phyloP scores from a whole-genome alignment of 2,888 invertebrate species.

The Brenthis hecate region DNA sequence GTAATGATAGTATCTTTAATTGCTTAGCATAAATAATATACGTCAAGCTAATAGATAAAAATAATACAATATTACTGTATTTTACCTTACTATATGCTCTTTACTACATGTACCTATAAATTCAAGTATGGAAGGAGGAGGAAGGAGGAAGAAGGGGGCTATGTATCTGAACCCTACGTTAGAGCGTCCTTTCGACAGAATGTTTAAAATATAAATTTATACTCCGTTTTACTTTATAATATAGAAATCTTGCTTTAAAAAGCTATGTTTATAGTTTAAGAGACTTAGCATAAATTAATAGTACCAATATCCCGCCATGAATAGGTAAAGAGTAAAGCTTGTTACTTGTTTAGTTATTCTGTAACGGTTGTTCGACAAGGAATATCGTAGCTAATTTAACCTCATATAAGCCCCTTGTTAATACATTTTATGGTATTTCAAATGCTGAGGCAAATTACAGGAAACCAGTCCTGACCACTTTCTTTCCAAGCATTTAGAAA shows the following conservation, averaged over 20 bases:
- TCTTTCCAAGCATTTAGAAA: constrained; percentile 32
- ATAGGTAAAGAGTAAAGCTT: neutral
- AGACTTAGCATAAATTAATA: constrained; percentile 4
- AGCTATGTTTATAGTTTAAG: constrained; percentile 2
- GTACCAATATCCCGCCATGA: constrained; percentile 12
- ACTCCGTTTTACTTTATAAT: too few relatives aligned
- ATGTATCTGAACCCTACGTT: too few relatives aligned
- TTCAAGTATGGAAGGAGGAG: too few relatives aligned
- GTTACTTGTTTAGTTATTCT: neutral
- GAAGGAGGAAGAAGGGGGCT: too few relatives aligned
- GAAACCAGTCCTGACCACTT: constrained; percentile 30
- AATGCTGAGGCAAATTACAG: constrained; percentile 30
- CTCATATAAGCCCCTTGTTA: constrained; percentile 5
- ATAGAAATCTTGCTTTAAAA: neutral
- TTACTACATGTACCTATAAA: too few relatives aligned
- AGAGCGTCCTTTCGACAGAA: too few relatives aligned
- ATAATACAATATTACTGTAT: too few relatives aligned
- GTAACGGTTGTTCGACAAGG: constrained; percentile 10
- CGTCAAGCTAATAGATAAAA: too few relatives aligned
- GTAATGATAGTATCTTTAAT: too few relatives aligned
- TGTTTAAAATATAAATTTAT: too few relatives aligned
- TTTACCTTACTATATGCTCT: too few relatives aligned
- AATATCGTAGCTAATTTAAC: constrained; percentile 3
- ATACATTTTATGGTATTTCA: constrained; percentile 26
- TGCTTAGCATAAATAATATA: too few relatives aligned